Evolutionary conservation across 2,113 vertebrate species (phyloP).

Genomic region (Sander vitreus): DNA sequence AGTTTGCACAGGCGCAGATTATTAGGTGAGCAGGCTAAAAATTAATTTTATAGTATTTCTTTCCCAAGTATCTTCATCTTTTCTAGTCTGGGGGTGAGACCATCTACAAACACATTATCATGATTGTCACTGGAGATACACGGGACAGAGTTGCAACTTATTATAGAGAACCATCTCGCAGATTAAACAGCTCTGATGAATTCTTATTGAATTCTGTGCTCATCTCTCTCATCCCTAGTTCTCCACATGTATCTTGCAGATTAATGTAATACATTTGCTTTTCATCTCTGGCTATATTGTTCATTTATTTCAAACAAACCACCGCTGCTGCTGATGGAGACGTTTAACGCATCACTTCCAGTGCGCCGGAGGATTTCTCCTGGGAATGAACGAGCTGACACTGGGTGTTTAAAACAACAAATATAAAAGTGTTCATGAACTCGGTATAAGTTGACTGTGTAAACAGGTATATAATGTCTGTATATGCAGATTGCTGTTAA

Average conservation of each 20-base stretch:
- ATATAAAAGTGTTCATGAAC: constrained; percentile 30
- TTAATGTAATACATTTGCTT: constrained; percentile 55
- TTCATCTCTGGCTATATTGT: constrained; percentile 52
- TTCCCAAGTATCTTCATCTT: constrained; percentile 14
- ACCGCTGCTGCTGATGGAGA: constrained; percentile 44
- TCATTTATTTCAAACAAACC: constrained; percentile 58
- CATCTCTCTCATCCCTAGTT: constrained; percentile 28
- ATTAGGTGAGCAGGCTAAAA: neutral
- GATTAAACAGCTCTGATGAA: constrained; percentile 52
- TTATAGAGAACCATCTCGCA: constrained; percentile 33
- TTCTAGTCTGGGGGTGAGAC: constrained; percentile 5
- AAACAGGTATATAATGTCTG: constrained; percentile 2
- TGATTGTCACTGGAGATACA: constrained; percentile 33
- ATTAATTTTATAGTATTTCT: neutral
- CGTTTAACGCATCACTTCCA: constrained; percentile 60
- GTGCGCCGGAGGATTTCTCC: constrained; percentile 32
- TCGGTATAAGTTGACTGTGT: constrained; percentile 6
- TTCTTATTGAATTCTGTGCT: constrained; percentile 52
- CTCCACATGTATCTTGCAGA: constrained; percentile 40
- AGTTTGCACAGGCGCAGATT: neutral
- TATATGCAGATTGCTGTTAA: constrained; percentile 11
- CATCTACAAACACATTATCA: constrained; percentile 28
- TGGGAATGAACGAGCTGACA: constrained; percentile 40
- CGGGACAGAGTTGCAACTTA: constrained; percentile 14
- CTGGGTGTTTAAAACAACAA: constrained; percentile 47